These are phyloP conservation scores for Oikopleura vanhoeffeni DNA, from an alignment of 23 tunicate species.

Conservation along the genomic window DNA sequence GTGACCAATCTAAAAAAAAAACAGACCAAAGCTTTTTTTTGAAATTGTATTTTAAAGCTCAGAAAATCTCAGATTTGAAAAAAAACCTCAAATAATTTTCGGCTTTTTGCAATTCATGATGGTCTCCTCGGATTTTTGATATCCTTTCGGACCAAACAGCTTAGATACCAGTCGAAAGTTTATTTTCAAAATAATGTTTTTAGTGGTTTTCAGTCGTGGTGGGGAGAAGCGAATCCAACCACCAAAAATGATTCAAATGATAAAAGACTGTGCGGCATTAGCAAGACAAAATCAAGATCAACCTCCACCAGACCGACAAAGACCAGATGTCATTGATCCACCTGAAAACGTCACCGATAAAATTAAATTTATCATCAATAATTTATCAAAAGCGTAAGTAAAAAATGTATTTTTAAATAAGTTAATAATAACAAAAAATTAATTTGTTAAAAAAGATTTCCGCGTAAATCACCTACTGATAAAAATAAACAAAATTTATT, in stretches of 20 bases:
- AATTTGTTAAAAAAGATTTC: too few relatives aligned
- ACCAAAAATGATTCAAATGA: not conserved
- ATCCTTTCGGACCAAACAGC: too few relatives aligned
- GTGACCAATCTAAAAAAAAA: too few relatives aligned
- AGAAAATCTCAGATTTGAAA: not conserved
- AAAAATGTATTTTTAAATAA: too few relatives aligned
- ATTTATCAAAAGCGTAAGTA: conserved; percentile 55
- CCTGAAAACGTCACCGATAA: conserved; percentile 57
- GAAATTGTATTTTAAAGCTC: not conserved
- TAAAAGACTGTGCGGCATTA: conserved; percentile 26
- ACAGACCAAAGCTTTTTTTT: too few relatives aligned
- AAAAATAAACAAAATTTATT: too few relatives aligned
- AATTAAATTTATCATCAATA: conserved; percentile 87
- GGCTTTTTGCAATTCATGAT: too few relatives aligned
- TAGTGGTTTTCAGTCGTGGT: conserved; percentile 42
- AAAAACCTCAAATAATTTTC: not conserved
- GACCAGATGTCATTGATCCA: conserved; percentile 68
- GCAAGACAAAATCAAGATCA: conserved; percentile 91
- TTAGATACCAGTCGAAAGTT: conserved; percentile 23
- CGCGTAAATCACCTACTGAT: too few relatives aligned
- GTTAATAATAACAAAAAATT: too few relatives aligned
- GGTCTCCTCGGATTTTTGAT: too few relatives aligned
- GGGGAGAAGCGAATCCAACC: not conserved
- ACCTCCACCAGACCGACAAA: conserved; percentile 61
- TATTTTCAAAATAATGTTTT: not conserved